Evolutionary conservation across 2,888 invertebrate species (phyloP), one percentile per base, ranked within the genome.

Genomic region (Marronus borbonicus): DNA sequence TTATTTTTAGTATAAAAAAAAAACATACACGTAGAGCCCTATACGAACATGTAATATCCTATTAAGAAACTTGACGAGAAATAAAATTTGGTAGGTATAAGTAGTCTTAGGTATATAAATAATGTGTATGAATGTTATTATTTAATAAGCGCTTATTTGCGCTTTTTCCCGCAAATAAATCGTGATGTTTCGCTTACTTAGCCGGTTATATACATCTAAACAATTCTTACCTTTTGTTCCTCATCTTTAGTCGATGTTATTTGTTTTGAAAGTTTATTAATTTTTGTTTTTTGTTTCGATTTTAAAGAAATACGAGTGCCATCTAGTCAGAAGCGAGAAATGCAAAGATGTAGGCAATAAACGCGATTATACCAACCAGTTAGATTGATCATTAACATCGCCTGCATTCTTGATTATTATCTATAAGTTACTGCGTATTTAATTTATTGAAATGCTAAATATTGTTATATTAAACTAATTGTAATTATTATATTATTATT

Each of bases 1-100:
- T 80, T 81, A 78, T 78, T 52, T 31, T 70, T 62, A 78, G 80
- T 78, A 76, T 76, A 80, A 82, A 31, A 31, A 31, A 5, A 5
- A 31, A 31, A 84, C 85, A 83, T 85, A 86, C 86, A 87, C 86
- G 86, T 86, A 86, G 86, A 87, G 86, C 87, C 84, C 79, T 80
- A 60, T 44, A 44, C 44, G 44, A 44, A 12, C 5, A 72, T 65
- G 66, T 50, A 74, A 78, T 39, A 69, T 68, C 52, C 50, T 44
- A 52, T 68, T 70, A 77, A 81, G 80, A n/a, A 74, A 49, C 28
- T 31, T 39, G 10, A 7, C n/a, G 20, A 8, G 55, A 20, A 55
- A 55, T 82, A 84, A 82, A 85, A 82, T 85, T 86, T 85, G 85
- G 86, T 82, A 83, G 86, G 85, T 86, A 84, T 84, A 80, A 79